Evolutionary conservation across 2,797 vertebrate genomes (phyloP), one percentile per base, ranked within the genome.

Genomic region (Trachurus trachurus): DNA sequence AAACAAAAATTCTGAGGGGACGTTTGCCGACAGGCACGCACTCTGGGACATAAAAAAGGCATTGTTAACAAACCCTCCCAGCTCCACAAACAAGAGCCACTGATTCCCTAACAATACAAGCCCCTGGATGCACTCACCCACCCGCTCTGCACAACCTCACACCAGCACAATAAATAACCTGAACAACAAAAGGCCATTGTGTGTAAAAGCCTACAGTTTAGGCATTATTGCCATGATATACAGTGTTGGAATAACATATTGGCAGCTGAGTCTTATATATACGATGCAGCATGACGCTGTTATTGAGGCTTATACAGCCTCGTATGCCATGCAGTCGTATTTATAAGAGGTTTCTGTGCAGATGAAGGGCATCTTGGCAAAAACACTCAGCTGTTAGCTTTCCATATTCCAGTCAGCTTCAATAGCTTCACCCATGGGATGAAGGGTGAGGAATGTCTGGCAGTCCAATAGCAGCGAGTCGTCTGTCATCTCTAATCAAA

Each of bases 401-500:
- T 93, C 88, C 89, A 88, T 92, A 93, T 92, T 92, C 89, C 84
- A 91, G 92, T 93, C 93, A 92, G 92, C 88, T 89, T 86, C 90
- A 88, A 92, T 91, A 89, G 90, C 80, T 88, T 93, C 86, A 85
- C 88, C 88, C 89, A 78, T 74, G 81, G 90, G 88, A 91, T 89
- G 87, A 93, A 89, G 91, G 89, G 87, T 90, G 90, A 93, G 91
- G 92, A 93, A 94, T 93, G 91, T 92, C 91, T 92, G 86, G 92
- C 88, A 88, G 90, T 85, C 89, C 90, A 91, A 89, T 76, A 85
- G 90, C 88, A 88, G 87, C 31, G 84, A 93, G 91, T 91, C 83
- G 87, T 89, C 92, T 92, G 94, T 93, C 94, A 92, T 93, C 90
- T 92, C 89, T 89, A 90, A 93, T 94, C 90, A 94, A 91, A 93